Percentiles rank a stretch among this genome's conserved stretches.
Evolutionary conservation across 2,888 invertebrate species (phyloP).

Genomic region (Ophion ventricosus): DNA sequence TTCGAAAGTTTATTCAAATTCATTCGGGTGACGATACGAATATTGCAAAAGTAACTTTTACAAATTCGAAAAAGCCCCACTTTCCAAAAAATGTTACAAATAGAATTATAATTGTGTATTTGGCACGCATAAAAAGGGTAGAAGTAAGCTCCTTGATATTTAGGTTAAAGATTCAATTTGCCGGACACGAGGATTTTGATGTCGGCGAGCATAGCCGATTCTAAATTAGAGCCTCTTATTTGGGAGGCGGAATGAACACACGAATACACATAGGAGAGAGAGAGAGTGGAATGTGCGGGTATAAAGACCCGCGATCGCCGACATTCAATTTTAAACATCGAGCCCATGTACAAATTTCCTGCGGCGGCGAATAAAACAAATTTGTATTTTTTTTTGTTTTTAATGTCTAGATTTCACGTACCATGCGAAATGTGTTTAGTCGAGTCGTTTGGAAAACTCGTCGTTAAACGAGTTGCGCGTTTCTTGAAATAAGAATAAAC

Average conservation of each 20-base stretch:
- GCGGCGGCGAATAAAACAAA: background rate
- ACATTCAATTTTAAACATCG: constrained; percentile 64
- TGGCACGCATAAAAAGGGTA: background rate
- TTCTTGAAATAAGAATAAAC: background rate
- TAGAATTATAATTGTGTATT: constrained; percentile 5
- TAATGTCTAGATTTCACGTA: no score
- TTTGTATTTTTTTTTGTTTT: background rate
- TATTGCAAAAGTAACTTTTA: no score
- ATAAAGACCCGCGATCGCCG: constrained; percentile 52
- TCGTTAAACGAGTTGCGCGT: background rate
- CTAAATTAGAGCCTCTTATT: constrained; percentile 68
- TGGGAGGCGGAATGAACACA: constrained; percentile 51
- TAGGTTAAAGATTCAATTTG: constrained; percentile 76
- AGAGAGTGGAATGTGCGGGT: background rate
- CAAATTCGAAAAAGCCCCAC: no score
- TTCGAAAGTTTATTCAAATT: no score
- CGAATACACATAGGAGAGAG: constrained; percentile 11
- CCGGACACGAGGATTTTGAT: constrained; percentile 66
- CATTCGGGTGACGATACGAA: no score
- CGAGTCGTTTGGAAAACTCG: background rate
- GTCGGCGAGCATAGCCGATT: constrained; percentile 63
- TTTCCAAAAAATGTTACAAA: no score
- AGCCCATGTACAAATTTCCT: background rate
- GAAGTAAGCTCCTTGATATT: constrained; percentile 64
- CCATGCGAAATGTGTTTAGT: no score